phyloP scores from a whole-genome alignment of 1,140 invertebrate genomes.

The Hylaeus anthracinus region DNA sequence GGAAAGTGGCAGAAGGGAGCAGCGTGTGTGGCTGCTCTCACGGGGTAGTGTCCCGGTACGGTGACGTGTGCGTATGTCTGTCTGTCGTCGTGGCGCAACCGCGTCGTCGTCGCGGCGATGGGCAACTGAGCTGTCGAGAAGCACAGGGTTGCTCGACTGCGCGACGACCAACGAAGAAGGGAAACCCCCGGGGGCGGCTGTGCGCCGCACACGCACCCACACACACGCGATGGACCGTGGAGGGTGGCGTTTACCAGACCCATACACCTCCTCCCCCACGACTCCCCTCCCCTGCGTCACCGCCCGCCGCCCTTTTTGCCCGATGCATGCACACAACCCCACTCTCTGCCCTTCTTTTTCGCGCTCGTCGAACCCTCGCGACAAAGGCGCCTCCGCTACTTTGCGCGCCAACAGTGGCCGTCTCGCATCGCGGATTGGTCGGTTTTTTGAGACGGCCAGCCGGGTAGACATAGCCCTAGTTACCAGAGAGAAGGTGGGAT shows the following conservation, averaged over 20 bases:
- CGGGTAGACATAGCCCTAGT: constrained; percentile 80
- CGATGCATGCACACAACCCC: constrained; percentile 34
- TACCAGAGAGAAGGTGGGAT: constrained; percentile 73
- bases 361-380: constrained; percentile 49
- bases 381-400: constrained; percentile 74
- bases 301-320: constrained; percentile 30
- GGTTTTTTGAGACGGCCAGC: constrained; percentile 77
- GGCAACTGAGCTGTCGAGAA: constrained; percentile 77
- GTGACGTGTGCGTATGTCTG: constrained; percentile 18
- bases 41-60: constrained; percentile 23
- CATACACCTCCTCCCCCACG: constrained; percentile 43
- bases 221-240: constrained; percentile 24
- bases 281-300: constrained; percentile 9
- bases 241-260: constrained; percentile 57
- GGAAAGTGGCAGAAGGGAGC: not conserved
- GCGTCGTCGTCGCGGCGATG: constrained; percentile 80
- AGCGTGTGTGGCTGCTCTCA: constrained; percentile 11
- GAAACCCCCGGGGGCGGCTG: constrained; percentile 72
- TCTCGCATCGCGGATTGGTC: constrained; percentile 81
- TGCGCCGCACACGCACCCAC: constrained; percentile 57
- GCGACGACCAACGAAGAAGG: constrained; percentile 64
- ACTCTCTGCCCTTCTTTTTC: constrained; percentile 42
- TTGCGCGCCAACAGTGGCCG: constrained; percentile 78
- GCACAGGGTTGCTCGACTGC: constrained; percentile 76
- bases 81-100: constrained; percentile 65